Conservation (phyloP, 2,888 invertebrate species). For the Gasteruption jaculator region DNA sequence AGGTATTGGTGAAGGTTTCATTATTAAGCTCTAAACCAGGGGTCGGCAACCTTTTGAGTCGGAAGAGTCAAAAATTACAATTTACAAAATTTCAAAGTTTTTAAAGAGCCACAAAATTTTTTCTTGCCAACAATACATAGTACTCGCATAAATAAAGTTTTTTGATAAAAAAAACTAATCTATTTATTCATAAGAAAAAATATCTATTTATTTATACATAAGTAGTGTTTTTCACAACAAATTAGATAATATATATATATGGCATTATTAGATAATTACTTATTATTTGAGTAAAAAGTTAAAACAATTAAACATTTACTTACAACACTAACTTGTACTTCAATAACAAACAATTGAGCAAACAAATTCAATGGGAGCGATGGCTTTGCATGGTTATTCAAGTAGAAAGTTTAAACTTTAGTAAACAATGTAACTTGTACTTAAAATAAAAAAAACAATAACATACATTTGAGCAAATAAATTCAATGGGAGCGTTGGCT, state of each 20-base stretch:
- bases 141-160: slow-evolving; percentile 8
- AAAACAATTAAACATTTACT: too few species aligned
- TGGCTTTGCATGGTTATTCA: slow-evolving; percentile 11
- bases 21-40: slow-evolving; percentile 7
- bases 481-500: slow-evolving; percentile 12
- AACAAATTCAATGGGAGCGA: slow-evolving; percentile 11
- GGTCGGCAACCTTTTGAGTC: slow-evolving; percentile 12
- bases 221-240: slow-evolving; percentile 11
- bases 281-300: too few species aligned
- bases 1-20: too few species aligned
- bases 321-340: slow-evolving; percentile 11
- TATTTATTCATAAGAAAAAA: slow-evolving; percentile 3
- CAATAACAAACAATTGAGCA: slow-evolving; percentile 9
- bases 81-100: slow-evolving; percentile 9
- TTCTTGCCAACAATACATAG: slow-evolving; percentile 11
- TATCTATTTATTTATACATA: slow-evolving; percentile 10
- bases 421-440: slow-evolving; percentile 13
- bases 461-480: slow-evolving; percentile 8
- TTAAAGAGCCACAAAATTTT: slow-evolving; percentile 10
- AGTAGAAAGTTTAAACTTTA: too few species aligned
- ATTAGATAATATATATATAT: slow-evolving; percentile 2
- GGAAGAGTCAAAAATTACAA: slow-evolving; percentile 11
- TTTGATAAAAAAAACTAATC: slow-evolving; percentile 9
- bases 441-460: too few species aligned
- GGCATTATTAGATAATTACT: too few species aligned